Percentiles rank a stretch among this genome's conserved stretches.
These are phyloP conservation scores for Glossosoma conforme DNA, from an alignment of 1,140 invertebrate species.

Conservation along the genomic window DNA sequence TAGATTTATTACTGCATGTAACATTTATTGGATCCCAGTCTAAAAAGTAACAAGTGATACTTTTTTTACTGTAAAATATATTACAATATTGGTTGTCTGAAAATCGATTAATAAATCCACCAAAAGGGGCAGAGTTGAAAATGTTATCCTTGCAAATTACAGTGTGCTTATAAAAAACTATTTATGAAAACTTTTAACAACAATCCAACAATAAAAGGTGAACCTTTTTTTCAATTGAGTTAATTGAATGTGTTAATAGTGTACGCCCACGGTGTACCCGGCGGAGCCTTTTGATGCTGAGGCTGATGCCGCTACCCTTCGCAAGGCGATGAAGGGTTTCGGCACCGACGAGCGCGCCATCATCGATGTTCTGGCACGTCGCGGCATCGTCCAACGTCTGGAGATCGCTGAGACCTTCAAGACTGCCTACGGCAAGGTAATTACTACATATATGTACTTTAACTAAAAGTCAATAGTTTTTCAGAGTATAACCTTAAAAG, in stretches of 20 bases:
- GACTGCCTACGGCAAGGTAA: constrained; percentile 82
- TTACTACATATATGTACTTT: too few relatives aligned
- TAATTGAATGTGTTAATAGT: constrained; percentile 47
- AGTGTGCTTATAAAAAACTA: not conserved
- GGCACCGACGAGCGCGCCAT: constrained; percentile 90
- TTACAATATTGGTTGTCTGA: too few relatives aligned
- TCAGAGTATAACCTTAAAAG: too few relatives aligned
- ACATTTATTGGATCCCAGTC: too few relatives aligned
- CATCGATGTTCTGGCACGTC: constrained; percentile 81
- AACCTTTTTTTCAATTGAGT: not conserved
- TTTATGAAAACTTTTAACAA: not conserved
- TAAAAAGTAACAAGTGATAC: too few relatives aligned
- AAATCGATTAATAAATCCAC: too few relatives aligned
- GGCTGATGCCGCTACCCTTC: constrained; percentile 79
- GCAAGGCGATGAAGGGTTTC: constrained; percentile 92
- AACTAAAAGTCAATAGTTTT: too few relatives aligned
- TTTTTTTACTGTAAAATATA: too few relatives aligned
- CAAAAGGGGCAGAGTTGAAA: not conserved
- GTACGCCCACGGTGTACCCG: constrained; percentile 80
- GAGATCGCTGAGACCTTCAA: constrained; percentile 90
- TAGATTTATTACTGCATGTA: too few relatives aligned
- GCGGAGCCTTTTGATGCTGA: constrained; percentile 82
- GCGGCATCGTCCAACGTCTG: constrained; percentile 83
- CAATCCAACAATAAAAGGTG: not conserved
- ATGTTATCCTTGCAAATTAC: not conserved